A percentile compares a stretch with the other conserved stretches of the same genome.
These are phyloP conservation scores for Ctenomys sociabilis DNA, from an alignment of 2,113 vertebrate species.

Conservation along the genomic window DNA sequence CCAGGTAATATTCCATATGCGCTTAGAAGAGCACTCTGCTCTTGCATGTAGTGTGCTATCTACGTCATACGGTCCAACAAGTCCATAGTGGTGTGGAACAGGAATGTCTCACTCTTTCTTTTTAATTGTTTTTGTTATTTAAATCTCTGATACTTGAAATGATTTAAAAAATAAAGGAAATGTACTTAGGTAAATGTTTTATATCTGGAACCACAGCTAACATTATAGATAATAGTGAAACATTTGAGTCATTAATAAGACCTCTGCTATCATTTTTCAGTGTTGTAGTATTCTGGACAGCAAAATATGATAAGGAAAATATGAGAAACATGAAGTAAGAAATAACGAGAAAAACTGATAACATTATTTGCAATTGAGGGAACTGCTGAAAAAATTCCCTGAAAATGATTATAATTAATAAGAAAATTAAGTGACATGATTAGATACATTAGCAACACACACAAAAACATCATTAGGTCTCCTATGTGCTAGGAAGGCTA, in stretches of 20 bases:
- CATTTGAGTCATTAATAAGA: neutral
- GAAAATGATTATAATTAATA: neutral
- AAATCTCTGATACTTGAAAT: constrained; percentile 4
- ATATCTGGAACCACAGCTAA: neutral
- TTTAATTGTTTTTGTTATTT: neutral
- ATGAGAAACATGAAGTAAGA: neutral
- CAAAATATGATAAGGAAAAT: neutral
- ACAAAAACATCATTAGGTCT: neutral
- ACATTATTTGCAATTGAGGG: neutral
- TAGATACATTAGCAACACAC: neutral
- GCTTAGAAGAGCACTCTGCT: neutral
- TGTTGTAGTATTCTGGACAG: neutral
- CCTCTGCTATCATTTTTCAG: neutral
- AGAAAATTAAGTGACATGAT: neutral
- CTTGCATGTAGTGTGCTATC: neutral
- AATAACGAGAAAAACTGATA: neutral
- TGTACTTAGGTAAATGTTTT: neutral
- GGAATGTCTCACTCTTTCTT: neutral
- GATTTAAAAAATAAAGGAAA: neutral
- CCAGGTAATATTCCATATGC: neutral
- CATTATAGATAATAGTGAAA: neutral
- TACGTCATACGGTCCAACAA: neutral
- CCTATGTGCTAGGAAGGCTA: neutral
- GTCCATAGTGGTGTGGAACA: neutral
- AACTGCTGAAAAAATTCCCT: neutral